Percentiles rank a stretch among this genome's conserved stretches.
phyloP scores from a whole-genome alignment of 2,113 vertebrate genomes.

The Elephas maximus region DNA sequence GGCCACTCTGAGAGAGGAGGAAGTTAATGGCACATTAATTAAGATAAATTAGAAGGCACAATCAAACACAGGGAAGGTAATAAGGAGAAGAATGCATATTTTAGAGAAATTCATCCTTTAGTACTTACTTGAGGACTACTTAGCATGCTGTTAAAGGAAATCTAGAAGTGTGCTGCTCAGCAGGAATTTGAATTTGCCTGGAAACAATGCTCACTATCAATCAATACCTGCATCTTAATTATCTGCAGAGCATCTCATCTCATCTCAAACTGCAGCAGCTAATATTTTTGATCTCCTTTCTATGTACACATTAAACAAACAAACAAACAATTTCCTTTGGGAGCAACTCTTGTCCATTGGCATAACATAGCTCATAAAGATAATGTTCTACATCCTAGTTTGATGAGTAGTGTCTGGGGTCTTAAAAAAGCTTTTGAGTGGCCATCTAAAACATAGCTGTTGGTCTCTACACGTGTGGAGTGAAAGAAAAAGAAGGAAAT shows the following conservation, averaged over 20 bases:
- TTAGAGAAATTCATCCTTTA: neutral
- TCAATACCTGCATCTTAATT: neutral
- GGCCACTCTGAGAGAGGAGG: neutral
- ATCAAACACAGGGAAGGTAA: conserved; percentile 5
- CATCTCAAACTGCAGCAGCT: neutral
- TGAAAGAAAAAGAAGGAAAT: neutral
- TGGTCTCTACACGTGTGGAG: neutral
- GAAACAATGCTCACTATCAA: neutral
- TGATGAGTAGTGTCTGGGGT: neutral
- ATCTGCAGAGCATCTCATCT: neutral
- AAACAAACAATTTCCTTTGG: neutral
- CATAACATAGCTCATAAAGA: neutral
- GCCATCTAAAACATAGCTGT: neutral
- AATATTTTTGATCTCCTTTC: neutral
- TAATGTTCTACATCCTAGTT: neutral
- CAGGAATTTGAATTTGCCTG: neutral
- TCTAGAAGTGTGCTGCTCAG: neutral
- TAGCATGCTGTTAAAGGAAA: neutral
- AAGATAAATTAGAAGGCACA: conserved; percentile 9
- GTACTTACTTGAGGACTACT: neutral
- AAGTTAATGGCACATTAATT: conserved; percentile 54
- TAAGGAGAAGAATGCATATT: neutral
- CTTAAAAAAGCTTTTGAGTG: neutral
- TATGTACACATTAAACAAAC: neutral
- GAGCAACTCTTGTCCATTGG: neutral